Conservation (phyloP, 1,140 invertebrate species). For the Pseudomyrmex concolor region DNA sequence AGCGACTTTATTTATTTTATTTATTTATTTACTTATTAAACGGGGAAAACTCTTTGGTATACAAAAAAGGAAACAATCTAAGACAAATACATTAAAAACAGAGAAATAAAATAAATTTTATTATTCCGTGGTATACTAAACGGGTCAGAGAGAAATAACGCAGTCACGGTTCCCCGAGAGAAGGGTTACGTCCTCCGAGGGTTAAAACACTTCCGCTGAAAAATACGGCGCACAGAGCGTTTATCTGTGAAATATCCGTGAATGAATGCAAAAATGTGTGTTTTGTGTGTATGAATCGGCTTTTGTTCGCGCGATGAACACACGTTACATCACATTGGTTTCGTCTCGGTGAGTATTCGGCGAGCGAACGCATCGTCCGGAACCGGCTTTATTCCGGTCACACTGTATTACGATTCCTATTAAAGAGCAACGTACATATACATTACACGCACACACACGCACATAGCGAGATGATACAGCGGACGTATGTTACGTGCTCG, state of each 20-base stretch:
- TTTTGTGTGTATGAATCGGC: not conserved
- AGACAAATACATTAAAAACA: no score
- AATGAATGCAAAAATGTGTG: slow-evolving; percentile 30
- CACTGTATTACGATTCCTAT: slow-evolving; percentile 32
- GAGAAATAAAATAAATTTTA: no score
- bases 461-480: no score
- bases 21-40: no score
- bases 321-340: slow-evolving; percentile 1
- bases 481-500: no score
- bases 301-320: not conserved
- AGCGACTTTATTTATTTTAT: no score
- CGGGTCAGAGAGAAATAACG: no score
- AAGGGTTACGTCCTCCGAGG: not conserved
- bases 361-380: slow-evolving; percentile 31
- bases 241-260: slow-evolving; percentile 31
- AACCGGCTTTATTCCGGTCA: slow-evolving; percentile 31
- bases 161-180: not conserved
- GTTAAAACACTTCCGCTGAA: slow-evolving; percentile 12
- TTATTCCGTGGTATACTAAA: no score
- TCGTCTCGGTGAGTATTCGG: not conserved
- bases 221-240: not conserved
- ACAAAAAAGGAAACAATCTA: no score
- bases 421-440: slow-evolving; percentile 22
- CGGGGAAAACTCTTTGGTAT: no score
- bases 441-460: no score